These are phyloP conservation scores for Tachina grossa DNA, from an alignment of 2,888 invertebrate species.

Conservation along the genomic window DNA sequence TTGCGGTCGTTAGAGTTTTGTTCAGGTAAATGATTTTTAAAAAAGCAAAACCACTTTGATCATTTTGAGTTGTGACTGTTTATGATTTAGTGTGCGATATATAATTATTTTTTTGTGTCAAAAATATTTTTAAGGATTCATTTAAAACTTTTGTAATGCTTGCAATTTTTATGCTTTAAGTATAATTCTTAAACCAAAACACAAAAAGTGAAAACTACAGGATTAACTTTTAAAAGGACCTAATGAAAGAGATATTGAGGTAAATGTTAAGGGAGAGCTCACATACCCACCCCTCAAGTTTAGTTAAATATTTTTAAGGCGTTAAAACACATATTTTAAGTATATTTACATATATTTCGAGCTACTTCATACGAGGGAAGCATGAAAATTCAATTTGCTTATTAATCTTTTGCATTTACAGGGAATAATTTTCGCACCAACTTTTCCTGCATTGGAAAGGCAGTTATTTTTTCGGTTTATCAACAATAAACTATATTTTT, in stretches of 20 bases:
- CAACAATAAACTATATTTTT: too few species aligned
- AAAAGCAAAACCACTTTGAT: too few species aligned
- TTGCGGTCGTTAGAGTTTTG: too few species aligned
- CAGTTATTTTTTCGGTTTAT: too few species aligned
- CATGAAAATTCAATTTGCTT: neutral
- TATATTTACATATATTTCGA: neutral
- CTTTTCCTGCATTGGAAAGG: too few species aligned
- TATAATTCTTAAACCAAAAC: neutral
- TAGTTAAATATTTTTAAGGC: neutral
- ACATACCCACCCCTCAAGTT: neutral
- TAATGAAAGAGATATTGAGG: slow-evolving; percentile 32
- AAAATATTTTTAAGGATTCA: slow-evolving; percentile 62
- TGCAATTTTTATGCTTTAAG: slow-evolving; percentile 57
- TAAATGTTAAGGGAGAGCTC: slow-evolving; percentile 11
- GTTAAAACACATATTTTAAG: neutral
- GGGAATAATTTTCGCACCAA: too few species aligned
- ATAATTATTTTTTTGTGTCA: neutral
- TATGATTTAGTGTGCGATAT: too few species aligned
- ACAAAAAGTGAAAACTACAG: slow-evolving; percentile 63
- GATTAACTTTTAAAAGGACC: slow-evolving; percentile 61
- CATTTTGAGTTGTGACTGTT: too few species aligned
- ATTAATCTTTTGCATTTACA: too few species aligned
- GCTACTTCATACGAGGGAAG: neutral
- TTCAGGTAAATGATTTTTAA: too few species aligned
- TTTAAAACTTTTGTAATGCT: slow-evolving; percentile 29